phyloP scores from a whole-genome alignment of 2,888 invertebrate species.

The Rhyacophila evoluta region DNA sequence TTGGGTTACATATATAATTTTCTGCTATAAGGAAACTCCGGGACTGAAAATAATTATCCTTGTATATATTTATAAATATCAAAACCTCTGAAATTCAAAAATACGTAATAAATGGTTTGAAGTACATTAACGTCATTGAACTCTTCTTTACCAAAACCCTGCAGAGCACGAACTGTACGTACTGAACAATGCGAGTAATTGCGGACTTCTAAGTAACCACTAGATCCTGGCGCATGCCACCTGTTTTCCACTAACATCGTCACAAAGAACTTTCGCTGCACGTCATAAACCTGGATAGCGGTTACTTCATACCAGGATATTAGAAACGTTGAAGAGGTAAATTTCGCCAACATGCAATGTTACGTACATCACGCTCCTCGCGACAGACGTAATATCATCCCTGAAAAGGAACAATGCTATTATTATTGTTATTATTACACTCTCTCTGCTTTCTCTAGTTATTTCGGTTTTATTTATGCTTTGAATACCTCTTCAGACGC shows the following conservation, averaged over 20 bases:
- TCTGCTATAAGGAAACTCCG: too few species aligned
- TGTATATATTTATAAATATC: too few species aligned
- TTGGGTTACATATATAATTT: too few species aligned
- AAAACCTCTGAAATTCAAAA: too few species aligned
- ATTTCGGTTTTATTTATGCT: neutral
- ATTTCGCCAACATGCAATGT: conserved; percentile 15
- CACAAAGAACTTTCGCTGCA: conserved; percentile 2
- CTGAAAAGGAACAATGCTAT: conserved; percentile 25
- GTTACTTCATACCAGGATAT: conserved; percentile 32
- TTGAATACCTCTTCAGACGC: neutral
- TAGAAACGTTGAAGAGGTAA: conserved; percentile 22
- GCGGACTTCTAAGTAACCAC: neutral
- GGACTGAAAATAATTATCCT: too few species aligned
- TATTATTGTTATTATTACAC: neutral
- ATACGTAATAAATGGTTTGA: too few species aligned
- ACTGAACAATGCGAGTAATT: neutral
- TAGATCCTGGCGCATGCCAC: neutral
- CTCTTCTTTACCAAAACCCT: neutral
- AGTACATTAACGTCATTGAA: neutral
- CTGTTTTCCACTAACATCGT: conserved; percentile 15
- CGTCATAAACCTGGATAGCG: conserved; percentile 25
- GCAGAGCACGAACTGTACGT: neutral
- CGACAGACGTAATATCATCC: neutral
- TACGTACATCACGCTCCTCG: conserved; percentile 4
- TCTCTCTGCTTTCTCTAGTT: neutral